Percentiles rank a stretch among this genome's conserved stretches.
Conservation (phyloP, 1,140 invertebrate genomes). For the Phenacoccus solenopsis region DNA sequence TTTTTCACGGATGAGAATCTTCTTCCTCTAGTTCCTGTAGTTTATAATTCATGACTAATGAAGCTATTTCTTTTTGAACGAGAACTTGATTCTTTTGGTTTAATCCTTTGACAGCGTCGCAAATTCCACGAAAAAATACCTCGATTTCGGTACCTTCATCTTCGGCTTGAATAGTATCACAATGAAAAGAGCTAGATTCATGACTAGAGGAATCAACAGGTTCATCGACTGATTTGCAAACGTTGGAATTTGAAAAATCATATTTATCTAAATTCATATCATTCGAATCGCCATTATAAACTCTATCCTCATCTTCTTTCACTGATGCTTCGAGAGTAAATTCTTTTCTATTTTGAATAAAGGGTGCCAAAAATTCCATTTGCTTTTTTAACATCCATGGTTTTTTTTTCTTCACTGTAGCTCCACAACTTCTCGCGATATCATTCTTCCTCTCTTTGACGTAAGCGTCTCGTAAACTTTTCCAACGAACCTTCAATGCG, state of each 20-base stretch:
- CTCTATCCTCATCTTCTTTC: background rate
- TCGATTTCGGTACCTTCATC: background rate
- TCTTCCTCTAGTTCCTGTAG: background rate
- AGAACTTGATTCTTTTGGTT: background rate
- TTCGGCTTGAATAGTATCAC: background rate
- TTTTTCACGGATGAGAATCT: too few species aligned
- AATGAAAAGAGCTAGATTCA: background rate
- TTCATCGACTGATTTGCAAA: background rate
- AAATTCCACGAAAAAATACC: background rate
- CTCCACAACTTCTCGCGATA: background rate
- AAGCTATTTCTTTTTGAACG: background rate
- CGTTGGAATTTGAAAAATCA: background rate
- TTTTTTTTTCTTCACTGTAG: background rate
- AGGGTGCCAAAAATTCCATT: constrained; percentile 9
- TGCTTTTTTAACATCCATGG: constrained; percentile 1
- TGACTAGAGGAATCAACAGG: background rate
- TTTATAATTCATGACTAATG: constrained; percentile 5
- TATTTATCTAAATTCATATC: background rate
- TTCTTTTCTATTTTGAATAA: background rate
- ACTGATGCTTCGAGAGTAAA: background rate
- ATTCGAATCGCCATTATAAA: background rate
- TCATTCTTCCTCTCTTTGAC: constrained; percentile 1
- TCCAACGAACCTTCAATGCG: background rate
- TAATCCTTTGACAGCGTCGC: background rate
- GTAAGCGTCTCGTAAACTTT: background rate